Conservation (phyloP, 2,797 vertebrate species). For the Pseudocheirus occidentalis region DNA sequence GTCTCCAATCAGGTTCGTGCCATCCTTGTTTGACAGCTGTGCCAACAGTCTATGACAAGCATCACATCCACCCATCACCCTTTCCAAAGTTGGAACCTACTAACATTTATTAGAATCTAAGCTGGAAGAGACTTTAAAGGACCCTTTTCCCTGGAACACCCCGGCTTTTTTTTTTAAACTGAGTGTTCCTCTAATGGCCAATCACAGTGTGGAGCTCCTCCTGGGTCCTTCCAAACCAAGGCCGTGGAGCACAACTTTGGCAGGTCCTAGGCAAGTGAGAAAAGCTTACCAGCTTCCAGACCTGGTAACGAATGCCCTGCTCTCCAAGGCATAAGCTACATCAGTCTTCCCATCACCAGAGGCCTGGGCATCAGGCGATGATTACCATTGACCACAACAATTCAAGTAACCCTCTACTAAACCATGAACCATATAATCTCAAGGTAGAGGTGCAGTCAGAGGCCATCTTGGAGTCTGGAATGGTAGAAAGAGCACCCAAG, state of each 20-base stretch:
- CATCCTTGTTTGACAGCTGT: neutral
- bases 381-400: neutral
- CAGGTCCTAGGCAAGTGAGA: neutral
- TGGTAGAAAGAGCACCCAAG: neutral
- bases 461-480: neutral
- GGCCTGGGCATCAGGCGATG: neutral
- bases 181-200: neutral
- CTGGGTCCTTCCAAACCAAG: neutral
- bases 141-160: neutral
- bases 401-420: neutral
- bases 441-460: neutral
- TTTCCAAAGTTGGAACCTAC: slow-evolving; percentile 50
- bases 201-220: neutral
- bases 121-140: neutral
- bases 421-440: neutral
- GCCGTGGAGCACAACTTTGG: neutral
- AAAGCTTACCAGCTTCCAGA: neutral
- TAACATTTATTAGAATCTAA: slow-evolving; percentile 30
- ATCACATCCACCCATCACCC: neutral
- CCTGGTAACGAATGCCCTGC: neutral
- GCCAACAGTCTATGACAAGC: slow-evolving; percentile 39
- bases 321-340: neutral
- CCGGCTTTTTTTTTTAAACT: neutral
- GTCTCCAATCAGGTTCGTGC: slow-evolving; percentile 38
- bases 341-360: neutral